Base-by-base conservation (phyloP, 2,888 invertebrate species). In the Hydraecia micacea region DNA sequence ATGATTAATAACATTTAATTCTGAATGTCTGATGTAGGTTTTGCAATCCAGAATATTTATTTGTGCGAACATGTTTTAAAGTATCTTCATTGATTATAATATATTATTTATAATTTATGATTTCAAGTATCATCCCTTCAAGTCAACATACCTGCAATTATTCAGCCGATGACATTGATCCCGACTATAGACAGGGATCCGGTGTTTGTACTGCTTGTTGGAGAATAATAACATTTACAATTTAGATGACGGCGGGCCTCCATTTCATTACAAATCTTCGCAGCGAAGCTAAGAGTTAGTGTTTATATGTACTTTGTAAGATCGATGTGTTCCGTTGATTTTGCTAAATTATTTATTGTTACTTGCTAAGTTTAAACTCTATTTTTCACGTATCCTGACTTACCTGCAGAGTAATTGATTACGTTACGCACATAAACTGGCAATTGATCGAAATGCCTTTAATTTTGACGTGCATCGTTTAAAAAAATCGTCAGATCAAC, bases 141-240 rank as follows among this genome's bases (percentile, higher is more conserved):
- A 66, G 21, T 39, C 18, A 66, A 21, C 32, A 52, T 28, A 75
- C 2, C 13, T 13, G 70, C 13, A 79, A 77, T 85, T 75, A 75
- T 83, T 71, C 69, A 52, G n/a, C n/a, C 62, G 28, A 63, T 78
- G 62, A 69, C 58, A 66, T 73, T 73, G 75, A 75, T 49, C 69
- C 55, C 71, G 32, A 60, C 36, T 46, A 32, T 58, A 74, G 25
- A 58, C 28, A 13, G 15, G 58, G 32, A 32, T 60, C 36, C n/a
- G 28, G 52, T 63, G 28, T 63, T 75, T 63, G 46, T 21, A 69
- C 77, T 73, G 79, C 72, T 86, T 86, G 87, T 88, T 86, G 87
- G 87, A 90, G 90, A 90, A 92, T 91, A 92, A 92, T 91, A 92
- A 92, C 91, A 93, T 93, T 90, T 92, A 90, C 92, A 93, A 93